Percentiles rank a stretch among this genome's conserved stretches.
phyloP scores from a whole-genome alignment of 2,113 vertebrate species.

The Machaerirhynchus nigripectus region DNA sequence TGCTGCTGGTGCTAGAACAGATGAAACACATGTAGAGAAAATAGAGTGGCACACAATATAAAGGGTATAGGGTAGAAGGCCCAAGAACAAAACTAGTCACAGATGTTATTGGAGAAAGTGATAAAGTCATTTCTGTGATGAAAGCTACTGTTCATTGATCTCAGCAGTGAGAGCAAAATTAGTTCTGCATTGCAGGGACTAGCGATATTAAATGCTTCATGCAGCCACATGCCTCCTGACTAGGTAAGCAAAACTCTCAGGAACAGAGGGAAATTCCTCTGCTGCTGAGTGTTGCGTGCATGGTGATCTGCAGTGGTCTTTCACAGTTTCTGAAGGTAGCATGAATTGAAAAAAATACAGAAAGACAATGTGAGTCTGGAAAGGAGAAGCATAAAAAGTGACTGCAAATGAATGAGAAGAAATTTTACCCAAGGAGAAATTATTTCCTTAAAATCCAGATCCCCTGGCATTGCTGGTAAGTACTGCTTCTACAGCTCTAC shows the following conservation, averaged over 20 bases:
- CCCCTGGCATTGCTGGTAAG: background rate
- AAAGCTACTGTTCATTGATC: background rate
- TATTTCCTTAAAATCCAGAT: background rate
- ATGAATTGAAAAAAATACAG: background rate
- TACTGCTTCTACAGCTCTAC: background rate
- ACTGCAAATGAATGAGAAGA: background rate
- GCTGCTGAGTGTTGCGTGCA: background rate
- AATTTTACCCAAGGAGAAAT: background rate
- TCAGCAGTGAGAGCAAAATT: background rate
- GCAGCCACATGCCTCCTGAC: background rate
- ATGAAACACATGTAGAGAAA: background rate
- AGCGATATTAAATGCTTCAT: background rate
- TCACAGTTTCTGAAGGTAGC: background rate
- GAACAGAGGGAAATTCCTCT: background rate
- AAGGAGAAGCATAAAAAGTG: background rate
- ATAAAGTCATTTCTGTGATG: background rate
- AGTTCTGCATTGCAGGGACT: background rate
- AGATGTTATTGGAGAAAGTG: background rate
- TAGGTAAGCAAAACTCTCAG: background rate
- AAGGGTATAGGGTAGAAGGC: background rate
- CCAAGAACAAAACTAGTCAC: background rate
- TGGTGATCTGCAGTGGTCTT: background rate
- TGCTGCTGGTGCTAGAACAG: background rate
- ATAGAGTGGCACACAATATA: background rate
- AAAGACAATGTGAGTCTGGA: background rate